A percentile compares a stretch with the other conserved stretches of the same genome.
Conservation (phyloP, 2,113 vertebrate species). For the Chamaetylas fuelleborni region DNA sequence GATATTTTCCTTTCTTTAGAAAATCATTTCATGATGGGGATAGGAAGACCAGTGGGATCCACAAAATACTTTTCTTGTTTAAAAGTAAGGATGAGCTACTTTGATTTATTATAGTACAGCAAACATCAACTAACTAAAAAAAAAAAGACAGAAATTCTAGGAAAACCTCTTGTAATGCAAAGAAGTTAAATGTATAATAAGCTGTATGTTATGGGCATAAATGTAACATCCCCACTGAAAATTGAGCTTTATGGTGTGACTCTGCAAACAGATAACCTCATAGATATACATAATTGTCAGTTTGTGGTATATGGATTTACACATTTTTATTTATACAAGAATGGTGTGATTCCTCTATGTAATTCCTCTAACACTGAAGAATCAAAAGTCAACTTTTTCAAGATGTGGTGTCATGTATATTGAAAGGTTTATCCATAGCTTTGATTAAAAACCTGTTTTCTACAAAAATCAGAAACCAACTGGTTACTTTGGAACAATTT, state of each 20-base stretch:
- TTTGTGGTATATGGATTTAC: background rate
- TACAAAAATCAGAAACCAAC: background rate
- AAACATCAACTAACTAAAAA: background rate
- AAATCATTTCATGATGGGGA: rapidly evolving
- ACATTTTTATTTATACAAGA: background rate
- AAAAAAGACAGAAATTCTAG: background rate
- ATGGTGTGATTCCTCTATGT: background rate
- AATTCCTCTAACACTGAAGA: background rate
- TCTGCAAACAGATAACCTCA: background rate
- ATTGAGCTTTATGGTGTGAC: background rate
- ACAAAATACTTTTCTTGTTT: background rate
- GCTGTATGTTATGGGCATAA: background rate
- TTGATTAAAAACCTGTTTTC: background rate
- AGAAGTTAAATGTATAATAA: background rate
- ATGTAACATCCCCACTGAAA: background rate
- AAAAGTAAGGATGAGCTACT: background rate
- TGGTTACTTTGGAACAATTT: background rate
- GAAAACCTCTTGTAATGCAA: background rate
- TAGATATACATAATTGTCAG: background rate
- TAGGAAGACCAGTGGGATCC: background rate
- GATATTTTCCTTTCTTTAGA: background rate
- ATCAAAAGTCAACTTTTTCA: background rate
- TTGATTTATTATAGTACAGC: background rate
- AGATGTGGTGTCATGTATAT: background rate
- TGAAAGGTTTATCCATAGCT: background rate